Conservation (phyloP, 92 coral and sea anemone species). For the Epizoanthus rinbou region DNA sequence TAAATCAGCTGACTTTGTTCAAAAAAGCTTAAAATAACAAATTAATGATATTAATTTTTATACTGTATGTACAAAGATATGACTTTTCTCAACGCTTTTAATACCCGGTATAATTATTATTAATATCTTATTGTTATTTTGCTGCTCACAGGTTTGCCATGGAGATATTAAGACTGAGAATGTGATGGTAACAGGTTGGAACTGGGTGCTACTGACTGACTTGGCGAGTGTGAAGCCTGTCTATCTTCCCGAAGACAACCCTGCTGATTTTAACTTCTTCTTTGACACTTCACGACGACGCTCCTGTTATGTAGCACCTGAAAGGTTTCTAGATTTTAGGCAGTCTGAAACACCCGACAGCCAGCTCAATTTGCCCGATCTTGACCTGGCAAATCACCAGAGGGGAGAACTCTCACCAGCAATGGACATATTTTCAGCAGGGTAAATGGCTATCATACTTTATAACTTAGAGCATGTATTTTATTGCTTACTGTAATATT, state of each 20-base stretch:
- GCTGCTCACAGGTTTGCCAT: slow-evolving; percentile 81
- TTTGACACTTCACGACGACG: slow-evolving; percentile 98
- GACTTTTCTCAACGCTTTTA: no score
- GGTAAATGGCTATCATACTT: slow-evolving; percentile 51
- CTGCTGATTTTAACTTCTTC: slow-evolving; percentile 97
- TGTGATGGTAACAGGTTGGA: slow-evolving; percentile 97
- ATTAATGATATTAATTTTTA: no score
- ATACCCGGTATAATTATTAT: no score
- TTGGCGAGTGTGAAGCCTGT: slow-evolving; percentile 94
- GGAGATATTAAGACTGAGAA: slow-evolving; percentile 98
- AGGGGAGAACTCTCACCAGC: slow-evolving; percentile 85
- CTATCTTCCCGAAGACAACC: slow-evolving; percentile 95
- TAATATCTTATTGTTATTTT: no score
- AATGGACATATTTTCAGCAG: slow-evolving; percentile 96
- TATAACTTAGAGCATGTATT: not conserved
- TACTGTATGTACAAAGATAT: no score
- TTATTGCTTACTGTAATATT: not conserved
- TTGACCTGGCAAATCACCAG: slow-evolving; percentile 83
- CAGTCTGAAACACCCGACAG: slow-evolving; percentile 67
- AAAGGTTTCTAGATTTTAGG: slow-evolving; percentile 86
- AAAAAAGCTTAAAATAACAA: no score
- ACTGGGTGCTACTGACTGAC: slow-evolving; percentile 93
- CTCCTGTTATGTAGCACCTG: slow-evolving; percentile 96
- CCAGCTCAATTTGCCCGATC: slow-evolving; percentile 73
- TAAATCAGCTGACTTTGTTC: no score